Conservation (phyloP, 2,888 invertebrate species). For the Oegoconia quadripuncta region DNA sequence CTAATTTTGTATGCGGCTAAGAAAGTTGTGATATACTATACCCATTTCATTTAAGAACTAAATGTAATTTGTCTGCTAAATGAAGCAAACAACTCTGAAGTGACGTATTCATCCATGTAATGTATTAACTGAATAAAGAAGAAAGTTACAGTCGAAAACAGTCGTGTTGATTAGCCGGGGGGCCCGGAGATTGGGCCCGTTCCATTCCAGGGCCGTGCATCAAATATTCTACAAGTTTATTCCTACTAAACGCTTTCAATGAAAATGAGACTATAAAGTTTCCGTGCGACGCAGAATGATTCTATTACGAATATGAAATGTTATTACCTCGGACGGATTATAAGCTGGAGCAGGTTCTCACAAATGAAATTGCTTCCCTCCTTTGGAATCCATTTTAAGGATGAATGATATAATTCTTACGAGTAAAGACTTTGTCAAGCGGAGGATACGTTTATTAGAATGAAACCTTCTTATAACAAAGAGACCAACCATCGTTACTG, state of each 20-base stretch:
- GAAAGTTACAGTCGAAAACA: slow-evolving; percentile 40
- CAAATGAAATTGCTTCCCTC: slow-evolving; percentile 78
- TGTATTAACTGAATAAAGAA: slow-evolving; percentile 38
- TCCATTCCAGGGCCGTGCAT: slow-evolving; percentile 55
- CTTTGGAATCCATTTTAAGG: slow-evolving; percentile 77
- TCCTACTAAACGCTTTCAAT: slow-evolving; percentile 76
- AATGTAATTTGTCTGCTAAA: no score
- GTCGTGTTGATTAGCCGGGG: slow-evolving; percentile 48
- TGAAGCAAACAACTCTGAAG: no score
- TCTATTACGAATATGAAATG: slow-evolving; percentile 80
- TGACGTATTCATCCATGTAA: slow-evolving; percentile 19
- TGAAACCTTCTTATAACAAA: slow-evolving; percentile 17
- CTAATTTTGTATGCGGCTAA: no score
- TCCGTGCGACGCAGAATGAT: slow-evolving; percentile 75
- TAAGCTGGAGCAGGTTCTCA: slow-evolving; percentile 76
- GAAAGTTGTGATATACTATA: no score
- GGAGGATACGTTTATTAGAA: slow-evolving; percentile 50
- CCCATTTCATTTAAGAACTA: no score
- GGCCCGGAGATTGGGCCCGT: slow-evolving; percentile 65
- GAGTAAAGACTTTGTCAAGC: slow-evolving; percentile 71
- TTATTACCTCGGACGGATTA: slow-evolving; percentile 78
- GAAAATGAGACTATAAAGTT: slow-evolving; percentile 79
- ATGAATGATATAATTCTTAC: slow-evolving; percentile 76
- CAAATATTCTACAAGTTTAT: slow-evolving; percentile 76
- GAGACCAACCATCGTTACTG: slow-evolving; percentile 13